phyloP scores from a whole-genome alignment of 2,113 vertebrate genomes.

The Lycaon pictus region DNA sequence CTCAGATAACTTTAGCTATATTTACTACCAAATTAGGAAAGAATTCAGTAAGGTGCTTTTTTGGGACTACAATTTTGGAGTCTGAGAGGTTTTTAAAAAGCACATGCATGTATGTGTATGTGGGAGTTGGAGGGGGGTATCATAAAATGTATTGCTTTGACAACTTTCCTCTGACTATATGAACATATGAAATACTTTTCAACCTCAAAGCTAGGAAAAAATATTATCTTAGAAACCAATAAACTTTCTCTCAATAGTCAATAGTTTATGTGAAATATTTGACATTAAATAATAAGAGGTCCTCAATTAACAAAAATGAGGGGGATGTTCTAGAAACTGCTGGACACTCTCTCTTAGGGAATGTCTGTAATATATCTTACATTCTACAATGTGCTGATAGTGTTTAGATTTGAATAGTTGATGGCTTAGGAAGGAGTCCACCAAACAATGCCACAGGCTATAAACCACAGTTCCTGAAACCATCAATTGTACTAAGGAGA shows the following conservation, averaged over 20 bases:
- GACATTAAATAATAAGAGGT: not conserved
- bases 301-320: not conserved
- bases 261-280: not conserved
- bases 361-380: not conserved
- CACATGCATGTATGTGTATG: fast-evolving
- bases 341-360: not conserved
- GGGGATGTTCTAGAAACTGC: not conserved
- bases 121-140: fast-evolving
- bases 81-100: not conserved
- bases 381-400: not conserved
- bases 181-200: not conserved
- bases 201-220: not conserved
- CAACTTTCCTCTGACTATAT: not conserved
- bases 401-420: not conserved
- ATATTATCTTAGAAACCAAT: not conserved
- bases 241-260: not conserved
- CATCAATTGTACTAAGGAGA: not conserved
- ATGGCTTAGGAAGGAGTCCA: not conserved
- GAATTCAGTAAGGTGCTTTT: not conserved
- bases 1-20: not conserved
- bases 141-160: not conserved
- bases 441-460: not conserved
- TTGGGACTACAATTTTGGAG: not conserved
- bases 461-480: no score
- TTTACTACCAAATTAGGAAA: not conserved